These are phyloP conservation scores for Pangasius macronema DNA, from an alignment of 2,797 vertebrate genomes.

Conservation along the genomic window DNA sequence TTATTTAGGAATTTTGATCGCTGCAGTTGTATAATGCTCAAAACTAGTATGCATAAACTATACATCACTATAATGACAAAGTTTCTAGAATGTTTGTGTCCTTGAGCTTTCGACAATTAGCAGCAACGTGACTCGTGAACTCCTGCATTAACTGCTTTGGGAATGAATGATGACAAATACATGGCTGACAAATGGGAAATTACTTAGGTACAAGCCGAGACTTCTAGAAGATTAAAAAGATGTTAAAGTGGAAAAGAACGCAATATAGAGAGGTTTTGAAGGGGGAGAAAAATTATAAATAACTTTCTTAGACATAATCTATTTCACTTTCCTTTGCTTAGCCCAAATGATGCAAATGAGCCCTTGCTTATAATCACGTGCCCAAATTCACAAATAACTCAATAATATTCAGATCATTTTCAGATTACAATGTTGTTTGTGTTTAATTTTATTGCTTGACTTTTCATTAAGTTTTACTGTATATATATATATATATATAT, in stretches of 20 bases:
- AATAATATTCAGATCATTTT: neutral
- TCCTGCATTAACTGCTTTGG: neutral
- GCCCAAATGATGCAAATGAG: neutral
- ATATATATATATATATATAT: too few species aligned
- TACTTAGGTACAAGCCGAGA: conserved; percentile 79
- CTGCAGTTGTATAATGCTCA: neutral
- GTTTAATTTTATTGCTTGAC: neutral
- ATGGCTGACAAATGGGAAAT: conserved; percentile 88
- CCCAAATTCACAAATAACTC: neutral
- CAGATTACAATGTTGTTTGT: neutral
- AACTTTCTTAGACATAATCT: conserved; percentile 26
- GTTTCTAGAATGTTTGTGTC: conserved; percentile 19
- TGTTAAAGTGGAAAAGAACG: conserved; percentile 24
- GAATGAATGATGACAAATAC: conserved; percentile 76
- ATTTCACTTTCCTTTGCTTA: conserved; percentile 7
- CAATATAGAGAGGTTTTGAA: conserved; percentile 29
- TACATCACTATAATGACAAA: neutral
- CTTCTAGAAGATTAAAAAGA: conserved; percentile 69
- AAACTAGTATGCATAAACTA: neutral
- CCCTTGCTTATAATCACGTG: neutral
- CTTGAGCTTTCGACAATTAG: conserved; percentile 32
- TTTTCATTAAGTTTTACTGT: neutral
- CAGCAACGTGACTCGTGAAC: conserved; percentile 38
- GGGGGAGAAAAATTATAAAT: conserved; percentile 33
- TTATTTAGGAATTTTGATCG: neutral